These are phyloP conservation scores for Zoanthus sociatus DNA, from an alignment of 92 coral and sea anemone species.

Conservation along the genomic window DNA sequence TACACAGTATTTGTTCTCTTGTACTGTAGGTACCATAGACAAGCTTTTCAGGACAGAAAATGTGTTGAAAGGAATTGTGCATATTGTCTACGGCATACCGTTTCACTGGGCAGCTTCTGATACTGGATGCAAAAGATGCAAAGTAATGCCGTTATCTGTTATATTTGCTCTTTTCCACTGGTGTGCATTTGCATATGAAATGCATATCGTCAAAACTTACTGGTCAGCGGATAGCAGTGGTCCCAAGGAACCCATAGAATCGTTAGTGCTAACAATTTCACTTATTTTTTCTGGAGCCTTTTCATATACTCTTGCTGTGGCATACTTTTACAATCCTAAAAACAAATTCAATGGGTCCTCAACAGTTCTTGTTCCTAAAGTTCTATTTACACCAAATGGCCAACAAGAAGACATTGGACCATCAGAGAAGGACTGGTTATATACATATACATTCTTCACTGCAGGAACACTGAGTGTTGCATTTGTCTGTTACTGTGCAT, in stretches of 20 bases:
- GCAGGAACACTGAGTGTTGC: constrained; percentile 56
- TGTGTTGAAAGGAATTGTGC: constrained; percentile 49
- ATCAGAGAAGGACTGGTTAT: constrained; percentile 56
- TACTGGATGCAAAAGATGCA: constrained; percentile 16
- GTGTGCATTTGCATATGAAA: constrained; percentile 64
- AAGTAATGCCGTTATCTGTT: constrained; percentile 21
- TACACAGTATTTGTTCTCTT: too few relatives aligned
- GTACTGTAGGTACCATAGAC: neutral
- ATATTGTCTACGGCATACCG: constrained; percentile 65
- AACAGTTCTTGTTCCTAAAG: constrained; percentile 59
- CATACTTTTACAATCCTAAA: constrained; percentile 62
- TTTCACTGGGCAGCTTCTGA: constrained; percentile 43
- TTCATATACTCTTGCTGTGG: constrained; percentile 59
- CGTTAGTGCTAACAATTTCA: constrained; percentile 56
- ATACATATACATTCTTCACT: constrained; percentile 48
- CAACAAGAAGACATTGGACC: constrained; percentile 59
- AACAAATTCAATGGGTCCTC: constrained; percentile 56
- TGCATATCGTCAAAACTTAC: constrained; percentile 41
- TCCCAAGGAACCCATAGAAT: constrained; percentile 60
- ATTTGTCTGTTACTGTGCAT: constrained; percentile 47
- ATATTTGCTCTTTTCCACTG: constrained; percentile 50
- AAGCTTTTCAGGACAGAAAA: constrained; percentile 57
- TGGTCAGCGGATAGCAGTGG: constrained; percentile 47
- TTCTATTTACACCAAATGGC: constrained; percentile 65
- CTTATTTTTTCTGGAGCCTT: constrained; percentile 59